A percentile compares a stretch with the other conserved stretches of the same genome.
These are phyloP conservation scores for Thera obeliscata DNA, from an alignment of 2,888 invertebrate species.

Conservation along the genomic window DNA sequence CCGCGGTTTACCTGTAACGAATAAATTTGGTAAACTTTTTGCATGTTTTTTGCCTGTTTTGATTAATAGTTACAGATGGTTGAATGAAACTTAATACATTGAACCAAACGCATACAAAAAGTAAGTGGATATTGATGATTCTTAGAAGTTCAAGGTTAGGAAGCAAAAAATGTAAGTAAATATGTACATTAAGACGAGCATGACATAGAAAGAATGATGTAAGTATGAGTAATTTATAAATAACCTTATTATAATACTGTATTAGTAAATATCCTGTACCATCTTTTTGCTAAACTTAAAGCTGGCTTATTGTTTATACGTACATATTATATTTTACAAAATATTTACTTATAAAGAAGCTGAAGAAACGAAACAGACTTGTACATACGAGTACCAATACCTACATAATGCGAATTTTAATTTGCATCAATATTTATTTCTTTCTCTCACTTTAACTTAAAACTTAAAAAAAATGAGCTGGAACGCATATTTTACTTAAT, in stretches of 20 bases:
- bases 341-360: too few species aligned
- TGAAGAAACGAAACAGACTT: too few species aligned
- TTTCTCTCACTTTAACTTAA: too few species aligned
- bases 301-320: neutral
- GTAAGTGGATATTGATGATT: constrained; percentile 12
- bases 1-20: constrained; percentile 78
- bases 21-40: constrained; percentile 18
- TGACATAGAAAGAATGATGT: constrained; percentile 9
- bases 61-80: constrained; percentile 6
- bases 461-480: too few species aligned
- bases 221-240: neutral
- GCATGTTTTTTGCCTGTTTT: neutral
- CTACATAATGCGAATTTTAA: too few species aligned
- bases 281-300: constrained; percentile 15
- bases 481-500: too few species aligned
- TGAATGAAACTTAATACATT: constrained; percentile 3
- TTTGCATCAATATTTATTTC: too few species aligned
- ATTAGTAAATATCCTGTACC: constrained; percentile 9
- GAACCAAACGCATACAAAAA: constrained; percentile 16
- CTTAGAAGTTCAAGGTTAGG: constrained; percentile 13
- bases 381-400: too few species aligned
- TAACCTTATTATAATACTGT: constrained; percentile 14
- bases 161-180: constrained; percentile 19
- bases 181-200: constrained; percentile 1
- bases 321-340: too few species aligned